Conservation (phyloP, 2,113 vertebrate species). For the Ictidomys tridecemlineatus region DNA sequence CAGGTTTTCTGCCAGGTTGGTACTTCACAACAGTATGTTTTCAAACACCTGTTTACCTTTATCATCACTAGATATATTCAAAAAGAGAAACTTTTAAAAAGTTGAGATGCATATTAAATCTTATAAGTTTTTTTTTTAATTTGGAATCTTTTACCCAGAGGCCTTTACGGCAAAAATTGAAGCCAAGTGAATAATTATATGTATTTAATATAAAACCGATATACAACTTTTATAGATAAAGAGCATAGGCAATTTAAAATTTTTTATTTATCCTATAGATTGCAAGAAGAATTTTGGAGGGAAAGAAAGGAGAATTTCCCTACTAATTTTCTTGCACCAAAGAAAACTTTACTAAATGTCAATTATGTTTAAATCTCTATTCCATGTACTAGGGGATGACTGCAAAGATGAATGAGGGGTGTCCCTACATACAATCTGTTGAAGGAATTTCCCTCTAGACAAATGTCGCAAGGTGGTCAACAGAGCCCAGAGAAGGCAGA, state of each 20-base stretch:
- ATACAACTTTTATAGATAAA: neutral
- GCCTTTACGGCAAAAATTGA: slow-evolving; percentile 49
- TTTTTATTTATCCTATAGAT: neutral
- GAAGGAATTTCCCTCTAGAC: neutral
- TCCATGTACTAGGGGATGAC: neutral
- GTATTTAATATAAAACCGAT: no score
- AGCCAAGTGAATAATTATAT: slow-evolving; percentile 34
- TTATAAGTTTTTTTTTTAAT: slow-evolving; percentile 51
- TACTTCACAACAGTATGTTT: slow-evolving; percentile 80
- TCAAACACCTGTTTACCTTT: slow-evolving; percentile 85
- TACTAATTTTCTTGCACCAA: neutral
- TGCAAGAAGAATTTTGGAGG: neutral
- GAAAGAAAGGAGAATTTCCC: neutral
- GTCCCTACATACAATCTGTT: neutral
- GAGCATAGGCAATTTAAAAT: neutral
- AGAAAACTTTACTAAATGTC: neutral
- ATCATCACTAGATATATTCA: slow-evolving; percentile 75
- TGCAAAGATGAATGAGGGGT: neutral
- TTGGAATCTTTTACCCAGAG: slow-evolving; percentile 57
- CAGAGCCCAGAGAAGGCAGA: neutral
- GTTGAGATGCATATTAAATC: slow-evolving; percentile 65
- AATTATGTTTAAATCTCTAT: neutral
- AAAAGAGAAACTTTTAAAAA: slow-evolving; percentile 73
- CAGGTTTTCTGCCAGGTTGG: slow-evolving; percentile 83
- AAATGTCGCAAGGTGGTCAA: neutral